Evolutionary conservation across 1,140 invertebrate genomes (phyloP).

Genomic region (Anoplolepis gracilipes): DNA sequence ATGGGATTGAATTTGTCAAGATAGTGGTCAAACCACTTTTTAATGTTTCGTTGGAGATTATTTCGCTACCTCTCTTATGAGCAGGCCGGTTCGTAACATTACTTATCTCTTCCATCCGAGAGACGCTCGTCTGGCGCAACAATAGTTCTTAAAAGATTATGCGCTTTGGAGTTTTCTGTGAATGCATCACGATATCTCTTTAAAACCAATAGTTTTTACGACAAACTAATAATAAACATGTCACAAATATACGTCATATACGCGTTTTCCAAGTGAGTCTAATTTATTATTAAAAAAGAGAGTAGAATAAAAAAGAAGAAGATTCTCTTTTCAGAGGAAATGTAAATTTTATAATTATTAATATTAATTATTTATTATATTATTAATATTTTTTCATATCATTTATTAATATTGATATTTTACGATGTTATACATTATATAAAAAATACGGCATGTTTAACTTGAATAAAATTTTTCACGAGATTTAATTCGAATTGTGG

Average conservation of each 20-base stretch:
- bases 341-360: not conserved
- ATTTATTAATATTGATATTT: not conserved
- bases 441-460: not conserved
- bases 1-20: conserved; percentile 65
- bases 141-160: conserved; percentile 61
- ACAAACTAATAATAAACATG: not conserved
- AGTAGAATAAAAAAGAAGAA: not conserved
- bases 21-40: conserved; percentile 64
- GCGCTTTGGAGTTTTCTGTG: not conserved
- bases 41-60: conserved; percentile 65
- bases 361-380: too few relatives aligned
- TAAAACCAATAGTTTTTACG: not conserved
- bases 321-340: not conserved
- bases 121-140: conserved; percentile 28
- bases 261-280: not conserved
- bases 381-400: too few relatives aligned
- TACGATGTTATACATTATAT: not conserved
- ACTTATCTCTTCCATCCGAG: conserved; percentile 48
- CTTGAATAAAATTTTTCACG: not conserved
- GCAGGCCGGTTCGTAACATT: conserved; percentile 51
- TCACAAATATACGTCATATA: too few relatives aligned
- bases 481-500: conserved; percentile 16
- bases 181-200: not conserved
- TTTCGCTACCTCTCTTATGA: conserved; percentile 64
- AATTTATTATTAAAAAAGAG: not conserved